Evolutionary conservation across 2,113 vertebrate genomes (phyloP).

Genomic region (Esox niger): DNA sequence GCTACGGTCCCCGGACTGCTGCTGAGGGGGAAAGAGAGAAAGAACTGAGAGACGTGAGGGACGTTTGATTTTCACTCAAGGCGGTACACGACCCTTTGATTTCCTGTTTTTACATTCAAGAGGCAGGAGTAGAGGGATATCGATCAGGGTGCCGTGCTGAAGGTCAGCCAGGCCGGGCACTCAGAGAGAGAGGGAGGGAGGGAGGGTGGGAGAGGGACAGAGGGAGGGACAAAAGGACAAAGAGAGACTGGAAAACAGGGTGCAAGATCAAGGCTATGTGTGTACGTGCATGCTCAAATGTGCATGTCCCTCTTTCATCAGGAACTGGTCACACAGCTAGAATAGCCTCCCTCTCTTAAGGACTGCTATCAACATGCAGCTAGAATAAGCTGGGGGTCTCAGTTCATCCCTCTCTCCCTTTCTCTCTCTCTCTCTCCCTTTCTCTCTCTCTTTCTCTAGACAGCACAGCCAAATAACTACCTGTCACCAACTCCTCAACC

Average conservation of each 20-base stretch:
- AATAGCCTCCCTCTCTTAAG: too few relatives aligned
- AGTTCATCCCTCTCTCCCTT: too few relatives aligned
- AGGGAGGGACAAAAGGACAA: not conserved
- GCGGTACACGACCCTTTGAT: slow-evolving; percentile 93
- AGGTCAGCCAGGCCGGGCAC: slow-evolving; percentile 76
- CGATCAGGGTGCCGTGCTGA: slow-evolving; percentile 86
- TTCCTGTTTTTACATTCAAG: slow-evolving; percentile 84
- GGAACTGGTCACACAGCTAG: too few relatives aligned
- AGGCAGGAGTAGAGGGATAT: slow-evolving; percentile 77
- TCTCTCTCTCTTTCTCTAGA: slow-evolving; percentile 26
- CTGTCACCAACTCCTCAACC: slow-evolving; percentile 40
- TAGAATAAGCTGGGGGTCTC: too few relatives aligned
- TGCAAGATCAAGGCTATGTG: slow-evolving; percentile 41
- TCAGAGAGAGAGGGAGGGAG: slow-evolving; percentile 6
- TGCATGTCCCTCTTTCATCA: too few relatives aligned
- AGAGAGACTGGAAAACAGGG: too few relatives aligned
- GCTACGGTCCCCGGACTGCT: slow-evolving; percentile 30
- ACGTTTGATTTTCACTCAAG: slow-evolving; percentile 97
- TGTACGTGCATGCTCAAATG: too few relatives aligned
- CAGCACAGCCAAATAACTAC: slow-evolving; percentile 62
- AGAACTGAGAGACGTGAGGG: slow-evolving; percentile 79
- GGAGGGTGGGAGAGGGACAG: slow-evolving; percentile 18
- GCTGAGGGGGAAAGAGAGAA: slow-evolving; percentile 72
- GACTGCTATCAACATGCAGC: too few relatives aligned
- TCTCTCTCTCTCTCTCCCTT: too few relatives aligned